Conservation (phyloP, 2,888 invertebrate genomes). For the Tipula unca region DNA sequence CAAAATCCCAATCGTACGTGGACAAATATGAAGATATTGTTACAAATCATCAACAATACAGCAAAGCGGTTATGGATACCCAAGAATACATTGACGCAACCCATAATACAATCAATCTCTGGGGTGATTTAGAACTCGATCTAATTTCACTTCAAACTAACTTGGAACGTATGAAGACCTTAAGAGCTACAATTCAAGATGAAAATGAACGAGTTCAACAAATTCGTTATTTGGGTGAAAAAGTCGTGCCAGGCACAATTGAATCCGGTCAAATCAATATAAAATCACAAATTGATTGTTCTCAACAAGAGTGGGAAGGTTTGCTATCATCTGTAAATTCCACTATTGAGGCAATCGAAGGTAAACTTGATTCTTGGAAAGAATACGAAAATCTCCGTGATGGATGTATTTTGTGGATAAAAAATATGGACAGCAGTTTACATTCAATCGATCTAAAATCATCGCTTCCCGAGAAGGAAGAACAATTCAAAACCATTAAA, state of each 20-base stretch:
- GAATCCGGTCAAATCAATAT: slow-evolving; percentile 76
- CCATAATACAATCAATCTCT: slow-evolving; percentile 67
- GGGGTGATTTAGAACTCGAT: slow-evolving; percentile 78
- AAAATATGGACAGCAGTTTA: slow-evolving; percentile 77
- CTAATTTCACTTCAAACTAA: slow-evolving; percentile 78
- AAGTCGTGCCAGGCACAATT: slow-evolving; percentile 79
- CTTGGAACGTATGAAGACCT: slow-evolving; percentile 71
- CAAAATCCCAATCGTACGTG: slow-evolving; percentile 65
- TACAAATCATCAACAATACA: slow-evolving; percentile 80
- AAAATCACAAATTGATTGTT: slow-evolving; percentile 76
- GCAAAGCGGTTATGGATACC: slow-evolving; percentile 75
- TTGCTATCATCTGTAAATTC: slow-evolving; percentile 65
- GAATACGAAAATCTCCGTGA: slow-evolving; percentile 85
- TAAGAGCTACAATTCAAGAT: slow-evolving; percentile 70
- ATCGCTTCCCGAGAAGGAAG: slow-evolving; percentile 71
- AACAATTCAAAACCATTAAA: slow-evolving; percentile 71
- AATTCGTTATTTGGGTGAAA: slow-evolving; percentile 75
- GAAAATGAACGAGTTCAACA: slow-evolving; percentile 76
- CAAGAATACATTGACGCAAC: slow-evolving; percentile 84
- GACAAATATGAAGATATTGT: slow-evolving; percentile 82
- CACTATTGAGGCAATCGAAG: slow-evolving; percentile 70
- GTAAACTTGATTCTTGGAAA: slow-evolving; percentile 81
- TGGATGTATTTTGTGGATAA: slow-evolving; percentile 76
- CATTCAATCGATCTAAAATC: slow-evolving; percentile 82
- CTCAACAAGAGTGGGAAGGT: slow-evolving; percentile 86